Conservation (phyloP, 2,888 invertebrate genomes). For the Papilio demoleus region DNA sequence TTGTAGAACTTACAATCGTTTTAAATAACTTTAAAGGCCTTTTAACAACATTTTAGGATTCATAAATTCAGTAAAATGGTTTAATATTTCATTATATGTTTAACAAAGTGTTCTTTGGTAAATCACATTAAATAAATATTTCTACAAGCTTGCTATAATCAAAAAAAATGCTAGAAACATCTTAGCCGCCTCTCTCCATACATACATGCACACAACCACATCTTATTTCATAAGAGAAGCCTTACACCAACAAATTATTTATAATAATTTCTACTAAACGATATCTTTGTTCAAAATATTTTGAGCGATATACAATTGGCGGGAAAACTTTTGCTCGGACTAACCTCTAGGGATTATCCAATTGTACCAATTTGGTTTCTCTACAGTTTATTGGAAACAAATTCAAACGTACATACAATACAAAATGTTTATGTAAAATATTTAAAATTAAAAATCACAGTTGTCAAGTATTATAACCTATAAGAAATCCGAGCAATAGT, state of each 20-base stretch:
- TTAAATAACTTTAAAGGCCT: not conserved
- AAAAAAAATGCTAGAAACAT: conserved; percentile 63
- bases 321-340: conserved; percentile 36
- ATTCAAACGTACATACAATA: no score
- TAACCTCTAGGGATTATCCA: not conserved
- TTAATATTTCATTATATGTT: not conserved
- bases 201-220: conserved; percentile 74
- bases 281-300: conserved; percentile 42
- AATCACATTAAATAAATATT: conserved; percentile 12
- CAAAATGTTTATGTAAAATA: not conserved
- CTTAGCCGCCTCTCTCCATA: conserved; percentile 49
- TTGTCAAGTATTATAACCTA: not conserved
- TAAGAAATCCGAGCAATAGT: conserved; percentile 20
- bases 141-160: conserved; percentile 20
- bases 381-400: not conserved
- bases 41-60: no score
- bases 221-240: conserved; percentile 73
- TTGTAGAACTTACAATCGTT: not conserved
- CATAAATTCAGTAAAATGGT: no score
- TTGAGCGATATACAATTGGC: conserved; percentile 44
- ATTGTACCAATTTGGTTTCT: not conserved
- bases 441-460: not conserved
- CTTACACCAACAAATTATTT: conserved; percentile 52
- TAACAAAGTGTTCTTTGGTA: conserved; percentile 26
- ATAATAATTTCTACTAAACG: conserved; percentile 44